Percentiles rank a stretch among this genome's conserved stretches.
phyloP scores from a whole-genome alignment of 2,888 invertebrate species.

The Cheilosia grossa region DNA sequence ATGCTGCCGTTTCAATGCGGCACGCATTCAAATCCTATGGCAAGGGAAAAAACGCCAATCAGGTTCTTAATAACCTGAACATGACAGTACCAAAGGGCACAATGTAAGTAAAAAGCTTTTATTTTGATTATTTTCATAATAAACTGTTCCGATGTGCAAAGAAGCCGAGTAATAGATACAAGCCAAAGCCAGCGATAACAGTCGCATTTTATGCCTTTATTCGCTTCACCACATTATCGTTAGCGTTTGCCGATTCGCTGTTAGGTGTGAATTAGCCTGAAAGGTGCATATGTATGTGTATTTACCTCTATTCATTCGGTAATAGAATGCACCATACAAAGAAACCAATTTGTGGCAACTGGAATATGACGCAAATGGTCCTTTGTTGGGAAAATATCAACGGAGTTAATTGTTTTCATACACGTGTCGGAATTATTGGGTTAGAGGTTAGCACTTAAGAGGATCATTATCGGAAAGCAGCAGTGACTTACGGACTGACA shows the following conservation, averaged over 20 bases:
- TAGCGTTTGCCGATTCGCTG: slow-evolving; percentile 7
- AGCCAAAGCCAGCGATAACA: slow-evolving; percentile 1
- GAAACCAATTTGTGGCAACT: neutral
- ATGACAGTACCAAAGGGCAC: slow-evolving; percentile 97
- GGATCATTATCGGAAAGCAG: neutral
- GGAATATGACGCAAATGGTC: slow-evolving; percentile 12
- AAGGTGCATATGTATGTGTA: slow-evolving; percentile 16
- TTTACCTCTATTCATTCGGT: slow-evolving; percentile 22
- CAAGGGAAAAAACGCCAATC: slow-evolving; percentile 92
- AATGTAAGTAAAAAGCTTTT: slow-evolving; percentile 88
- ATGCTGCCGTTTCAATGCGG: slow-evolving; percentile 93
- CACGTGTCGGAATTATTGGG: slow-evolving; percentile 6
- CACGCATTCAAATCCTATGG: slow-evolving; percentile 96
- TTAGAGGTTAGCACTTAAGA: slow-evolving; percentile 9
- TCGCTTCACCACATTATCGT: slow-evolving; percentile 10
- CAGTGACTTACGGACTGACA: neutral
- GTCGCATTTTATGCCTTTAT: slow-evolving; percentile 15
- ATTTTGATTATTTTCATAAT: neutral
- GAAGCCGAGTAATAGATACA: slow-evolving; percentile 1
- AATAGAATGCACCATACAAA: neutral
- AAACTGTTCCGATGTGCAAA: slow-evolving; percentile 15
- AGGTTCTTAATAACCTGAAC: slow-evolving; percentile 93
- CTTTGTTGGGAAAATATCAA: slow-evolving; percentile 10
- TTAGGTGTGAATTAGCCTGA: slow-evolving; percentile 31
- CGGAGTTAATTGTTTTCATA: neutral